phyloP scores from a whole-genome alignment of 2,888 invertebrate genomes.

The Eurytoma adleriae region DNA sequence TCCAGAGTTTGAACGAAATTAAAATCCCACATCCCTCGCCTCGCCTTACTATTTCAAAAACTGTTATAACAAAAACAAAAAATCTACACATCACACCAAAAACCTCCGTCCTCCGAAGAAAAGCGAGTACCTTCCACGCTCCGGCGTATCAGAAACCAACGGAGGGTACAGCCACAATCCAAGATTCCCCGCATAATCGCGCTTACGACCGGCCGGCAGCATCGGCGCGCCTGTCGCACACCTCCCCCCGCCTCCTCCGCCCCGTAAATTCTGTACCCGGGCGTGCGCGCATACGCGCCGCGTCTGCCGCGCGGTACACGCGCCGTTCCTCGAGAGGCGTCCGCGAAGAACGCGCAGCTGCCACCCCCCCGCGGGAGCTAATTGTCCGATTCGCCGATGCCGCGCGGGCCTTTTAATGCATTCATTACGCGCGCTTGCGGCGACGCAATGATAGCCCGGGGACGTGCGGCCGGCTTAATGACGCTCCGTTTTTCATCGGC shows the following conservation, averaged over 20 bases:
- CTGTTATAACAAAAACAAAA: too few relatives aligned
- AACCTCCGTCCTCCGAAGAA: background rate
- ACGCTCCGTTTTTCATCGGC: too few relatives aligned
- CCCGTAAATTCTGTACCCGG: constrained; percentile 11
- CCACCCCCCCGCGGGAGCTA: too few relatives aligned
- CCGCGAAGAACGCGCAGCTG: background rate
- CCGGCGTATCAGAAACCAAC: background rate
- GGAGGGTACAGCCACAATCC: background rate
- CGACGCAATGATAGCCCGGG: too few relatives aligned
- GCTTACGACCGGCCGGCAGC: background rate
- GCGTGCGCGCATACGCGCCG: background rate
- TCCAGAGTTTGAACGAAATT: too few relatives aligned
- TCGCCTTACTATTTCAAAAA: too few relatives aligned
- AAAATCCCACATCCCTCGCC: too few relatives aligned
- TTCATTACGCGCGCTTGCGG: background rate
- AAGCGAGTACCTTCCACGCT: background rate
- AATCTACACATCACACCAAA: too few relatives aligned
- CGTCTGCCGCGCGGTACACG: background rate
- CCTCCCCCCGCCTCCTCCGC: background rate
- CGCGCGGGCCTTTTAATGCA: background rate
- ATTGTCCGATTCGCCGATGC: too few relatives aligned
- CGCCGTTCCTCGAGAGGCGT: background rate
- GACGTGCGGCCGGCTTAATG: too few relatives aligned
- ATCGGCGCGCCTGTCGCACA: background rate
- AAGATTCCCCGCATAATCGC: constrained; percentile 41